Base-by-base conservation (phyloP, 2,888 invertebrate species). In the Omphaloscelis lunosa region DNA sequence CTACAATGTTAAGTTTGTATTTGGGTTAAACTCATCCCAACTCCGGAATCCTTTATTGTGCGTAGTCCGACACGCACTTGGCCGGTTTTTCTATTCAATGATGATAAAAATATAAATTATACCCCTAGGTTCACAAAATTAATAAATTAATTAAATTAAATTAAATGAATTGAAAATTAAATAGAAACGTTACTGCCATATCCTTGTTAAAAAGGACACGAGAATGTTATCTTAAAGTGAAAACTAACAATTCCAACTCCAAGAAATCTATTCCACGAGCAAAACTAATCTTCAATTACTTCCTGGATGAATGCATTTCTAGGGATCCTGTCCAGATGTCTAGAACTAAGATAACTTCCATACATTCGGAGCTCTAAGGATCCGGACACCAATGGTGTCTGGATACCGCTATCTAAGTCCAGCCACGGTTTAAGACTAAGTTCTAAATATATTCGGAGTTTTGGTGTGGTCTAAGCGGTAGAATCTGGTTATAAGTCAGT, bases 381-480 rank as follows among this genome's bases (percentile, higher is more conserved):
- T 77, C 70, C 73, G 39, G 74, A 73, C 71, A 77, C 83, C 69
- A 79, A 63, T 53, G 62, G 81, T 68, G 86, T 82, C 75, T 79
- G 77, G 63, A 53, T 77, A 39, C 78, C 53, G 74, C 74, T 89
- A 87, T 88, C 89, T 80, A 68, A 86, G 78, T 75, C 80, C 84
- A 77, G 69, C 71, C 71, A 69, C 61, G 77, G 82, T 82, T 85
- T 83, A 83, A 85, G 88, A 86, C 87, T 76, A 86, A 89, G 83
- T 87, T 88, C 83, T 80, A 77, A 90, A 89, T 88, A 90, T 90
- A 87, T 90, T 89, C 83, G 81, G 72, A 75, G 78, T 82, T 81
- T 34, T 41, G 17, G 45, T 75, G 11, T 80, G 86, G 86, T 80
- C 48, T 75, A 84, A 87, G 69, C 29, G 27, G 2, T 53, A 34